Conservation (phyloP, 2,797 vertebrate species). For the Tapera naevia region DNA sequence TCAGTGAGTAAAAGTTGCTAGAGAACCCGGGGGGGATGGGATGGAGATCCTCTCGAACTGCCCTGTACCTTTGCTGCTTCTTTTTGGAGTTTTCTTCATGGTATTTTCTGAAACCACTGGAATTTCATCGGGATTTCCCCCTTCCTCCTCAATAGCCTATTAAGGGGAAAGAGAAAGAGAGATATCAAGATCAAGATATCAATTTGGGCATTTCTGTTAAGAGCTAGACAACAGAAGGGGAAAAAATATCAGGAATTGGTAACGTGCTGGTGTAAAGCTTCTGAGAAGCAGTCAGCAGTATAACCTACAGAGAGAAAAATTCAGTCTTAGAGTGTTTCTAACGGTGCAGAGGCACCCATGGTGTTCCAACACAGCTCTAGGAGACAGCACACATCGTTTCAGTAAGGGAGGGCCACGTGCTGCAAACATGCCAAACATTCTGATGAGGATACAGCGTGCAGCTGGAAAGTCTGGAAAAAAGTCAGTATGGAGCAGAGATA, state of each 20-base stretch:
- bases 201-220: not conserved
- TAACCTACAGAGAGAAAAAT: not conserved
- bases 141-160: constrained; percentile 94
- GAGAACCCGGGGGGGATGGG: not conserved
- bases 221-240: not conserved
- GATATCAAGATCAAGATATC: not conserved
- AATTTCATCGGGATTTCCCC: constrained; percentile 90
- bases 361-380: accelerated
- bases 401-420: accelerated
- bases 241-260: not conserved
- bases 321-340: not conserved
- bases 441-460: accelerated
- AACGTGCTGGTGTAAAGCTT: accelerated
- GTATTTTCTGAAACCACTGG: constrained; percentile 77
- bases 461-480: too few relatives aligned
- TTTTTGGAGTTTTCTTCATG: constrained; percentile 82
- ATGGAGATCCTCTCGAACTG: not conserved
- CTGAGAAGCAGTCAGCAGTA: not conserved
- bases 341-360: accelerated
- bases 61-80: constrained; percentile 84
- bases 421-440: accelerated
- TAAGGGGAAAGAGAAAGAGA: not conserved
- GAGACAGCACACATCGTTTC: not conserved
- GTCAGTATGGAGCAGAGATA: too few relatives aligned
- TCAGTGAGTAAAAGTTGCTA: not conserved